Evolutionary conservation across 2,113 vertebrate species (phyloP).

Genomic region (Tinamus guttatus): DNA sequence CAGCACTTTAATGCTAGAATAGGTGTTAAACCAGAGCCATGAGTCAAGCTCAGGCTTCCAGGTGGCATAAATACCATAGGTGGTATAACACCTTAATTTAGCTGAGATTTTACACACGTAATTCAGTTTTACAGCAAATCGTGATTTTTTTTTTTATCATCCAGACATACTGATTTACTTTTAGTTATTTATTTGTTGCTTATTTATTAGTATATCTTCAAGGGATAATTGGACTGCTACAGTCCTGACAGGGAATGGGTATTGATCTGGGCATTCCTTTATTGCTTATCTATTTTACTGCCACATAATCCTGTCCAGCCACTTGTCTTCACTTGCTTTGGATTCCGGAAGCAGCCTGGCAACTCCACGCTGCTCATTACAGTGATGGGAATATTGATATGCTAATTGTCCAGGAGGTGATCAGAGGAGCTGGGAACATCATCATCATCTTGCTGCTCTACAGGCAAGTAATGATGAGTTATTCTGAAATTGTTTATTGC

Average conservation of each 20-base stretch:
- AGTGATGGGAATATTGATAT: conserved; percentile 69
- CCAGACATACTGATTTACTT: conserved; percentile 33
- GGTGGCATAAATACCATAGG: background rate
- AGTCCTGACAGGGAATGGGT: conserved; percentile 18
- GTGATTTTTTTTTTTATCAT: background rate
- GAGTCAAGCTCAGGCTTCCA: background rate
- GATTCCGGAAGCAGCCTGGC: conserved; percentile 45
- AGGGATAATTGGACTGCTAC: conserved; percentile 32
- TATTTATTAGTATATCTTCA: conserved; percentile 57
- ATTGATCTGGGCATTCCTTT: conserved; percentile 65
- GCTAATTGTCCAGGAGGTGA: conserved; percentile 50
- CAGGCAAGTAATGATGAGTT: background rate
- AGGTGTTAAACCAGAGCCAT: background rate
- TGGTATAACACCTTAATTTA: background rate
- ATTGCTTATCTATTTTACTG: conserved; percentile 61
- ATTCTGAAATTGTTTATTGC: conserved; percentile 51
- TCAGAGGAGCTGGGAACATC: background rate
- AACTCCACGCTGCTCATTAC: conserved; percentile 48
- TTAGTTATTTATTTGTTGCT: conserved; percentile 64
- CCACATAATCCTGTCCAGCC: conserved; percentile 39
- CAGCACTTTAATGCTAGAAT: conserved; percentile 13
- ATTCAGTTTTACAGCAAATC: conserved; percentile 1
- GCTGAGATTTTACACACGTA: background rate
- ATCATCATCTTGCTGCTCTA: conserved; percentile 46
- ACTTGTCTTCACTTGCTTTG: conserved; percentile 45